Evolutionary conservation across 2,113 vertebrate species (phyloP), one percentile per base, ranked within the genome.

Genomic region (Albula glossodonta): DNA sequence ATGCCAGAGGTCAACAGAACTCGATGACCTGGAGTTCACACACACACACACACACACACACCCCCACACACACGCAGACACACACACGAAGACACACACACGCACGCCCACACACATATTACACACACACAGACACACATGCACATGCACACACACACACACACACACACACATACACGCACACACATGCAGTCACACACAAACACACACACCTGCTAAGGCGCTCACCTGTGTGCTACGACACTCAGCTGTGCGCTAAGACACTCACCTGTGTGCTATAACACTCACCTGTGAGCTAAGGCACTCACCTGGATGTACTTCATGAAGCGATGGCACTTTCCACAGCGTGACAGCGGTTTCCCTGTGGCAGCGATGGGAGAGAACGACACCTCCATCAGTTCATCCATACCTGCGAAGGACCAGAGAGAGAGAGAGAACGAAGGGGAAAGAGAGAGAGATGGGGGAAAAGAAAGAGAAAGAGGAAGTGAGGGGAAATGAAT

Each of bases 291-390:
- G 60, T 4, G 3, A 5, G 4, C 60, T 22, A 22, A n/a, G 11
- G 2, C 87, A 83, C 93, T 93, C 88, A 99, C 98, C 97, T 99
- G 98, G 89, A 99, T 99, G 87, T 98, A 99, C 90, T 99, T 99
- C 98, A 99, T 99, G 93, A 99, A 99, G 84, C 98, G 98, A 92
- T 97, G 98, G 84, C 98, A 99, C 93, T 99, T 99, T 1, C 98
- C 98, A 51, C 98, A 99, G 90, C 98, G 98, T 13, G 98, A 99
- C 50, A 99, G 94, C 0, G 98, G 98, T 90, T 99, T 99, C 80
- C 98, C 98, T 0, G 96, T 95, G 85, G 96, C 97, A 74, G 98
- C 98, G 78, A 99, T 96, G 0, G 98, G 98, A 0, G 98, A 99
- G 90, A 99, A 99, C 13, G 98, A 99, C 57, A 99, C 98, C 91